Evolutionary conservation across 2,888 invertebrate species (phyloP), one percentile per base, ranked within the genome.

Genomic region (Hyppa rectilinea): DNA sequence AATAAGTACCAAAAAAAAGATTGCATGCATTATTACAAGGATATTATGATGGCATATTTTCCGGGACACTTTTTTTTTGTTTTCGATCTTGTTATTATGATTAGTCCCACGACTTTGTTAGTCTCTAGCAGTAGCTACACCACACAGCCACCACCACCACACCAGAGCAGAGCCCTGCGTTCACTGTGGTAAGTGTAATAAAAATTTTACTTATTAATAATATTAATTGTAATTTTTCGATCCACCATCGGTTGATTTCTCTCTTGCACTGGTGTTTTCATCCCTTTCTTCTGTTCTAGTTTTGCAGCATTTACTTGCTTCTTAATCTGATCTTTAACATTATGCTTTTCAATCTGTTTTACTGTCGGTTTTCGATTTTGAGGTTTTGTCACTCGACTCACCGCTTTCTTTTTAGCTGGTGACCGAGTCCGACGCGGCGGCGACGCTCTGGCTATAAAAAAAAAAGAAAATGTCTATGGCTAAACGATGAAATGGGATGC

Each of bases 371-470:
- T 49, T 17, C 26, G 47, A 3, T 67, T 6, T n/a, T 2, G 38
- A 12, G 68, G 68, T 38, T 55, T 69, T 40, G 68, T 38, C 55
- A 68, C 66, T 43, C 52, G 67, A 43, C 17, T 65, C 12, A 20
- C 31, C 2, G 38, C 10, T 45, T 65, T 53, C 14, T 31, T 47
- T 31, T 47, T 47, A 36, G 45, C 23, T 49, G 47, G 47, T n/a
- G 68, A 36, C 31, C 23, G 36, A 6, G 17, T 29, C 12, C 9
- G 45, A 29, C 63, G 20, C 14, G 43, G 14, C 26, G 53, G 29
- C 17, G 12, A n/a, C n/a, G n/a, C n/a, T n/a, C n/a, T 26, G 10
- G 26, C 66, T 66, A 34, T n/a, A n/a, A n/a, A n/a, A n/a, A 50
- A 65, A 65, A 34, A 23, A 49, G n/a, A 23, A 36, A 49, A 38